phyloP scores from a whole-genome alignment of 1,140 invertebrate species.

The Diorhabda sublineata region DNA sequence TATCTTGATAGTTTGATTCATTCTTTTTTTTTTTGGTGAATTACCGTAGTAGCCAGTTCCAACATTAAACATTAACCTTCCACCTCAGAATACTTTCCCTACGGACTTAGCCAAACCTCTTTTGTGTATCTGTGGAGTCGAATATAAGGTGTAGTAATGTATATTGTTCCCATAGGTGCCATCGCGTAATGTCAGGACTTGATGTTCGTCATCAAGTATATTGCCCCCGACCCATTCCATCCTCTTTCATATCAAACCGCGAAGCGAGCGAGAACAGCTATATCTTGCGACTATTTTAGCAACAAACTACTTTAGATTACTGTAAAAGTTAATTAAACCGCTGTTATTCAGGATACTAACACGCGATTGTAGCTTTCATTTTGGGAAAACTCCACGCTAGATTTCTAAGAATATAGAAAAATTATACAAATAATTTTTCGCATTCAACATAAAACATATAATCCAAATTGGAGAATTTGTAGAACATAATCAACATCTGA shows the following conservation, averaged over 20 bases:
- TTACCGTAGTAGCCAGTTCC: neutral
- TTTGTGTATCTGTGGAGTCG: neutral
- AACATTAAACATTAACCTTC: neutral
- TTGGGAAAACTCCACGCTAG: too few species aligned
- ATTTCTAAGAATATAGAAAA: too few species aligned
- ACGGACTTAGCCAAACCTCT: neutral
- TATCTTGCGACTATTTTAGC: neutral
- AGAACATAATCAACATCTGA: too few species aligned
- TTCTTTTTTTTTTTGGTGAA: too few species aligned
- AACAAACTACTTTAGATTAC: too few species aligned
- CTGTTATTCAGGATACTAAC: too few species aligned
- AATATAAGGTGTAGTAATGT: neutral
- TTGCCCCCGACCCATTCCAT: neutral
- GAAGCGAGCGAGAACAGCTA: neutral
- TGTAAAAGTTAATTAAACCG: too few species aligned
- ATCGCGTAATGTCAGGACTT: neutral
- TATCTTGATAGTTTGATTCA: too few species aligned
- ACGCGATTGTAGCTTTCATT: too few species aligned
- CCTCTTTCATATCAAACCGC: neutral
- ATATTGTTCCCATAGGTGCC: slow-evolving; percentile 1
- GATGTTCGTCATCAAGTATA: slow-evolving; percentile 2
- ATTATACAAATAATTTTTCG: too few species aligned
- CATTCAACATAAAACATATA: too few species aligned
- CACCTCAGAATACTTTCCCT: neutral
- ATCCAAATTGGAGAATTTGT: too few species aligned